These are phyloP conservation scores for Aphodius granarius DNA, from an alignment of 2,888 invertebrate species.

Conservation along the genomic window DNA sequence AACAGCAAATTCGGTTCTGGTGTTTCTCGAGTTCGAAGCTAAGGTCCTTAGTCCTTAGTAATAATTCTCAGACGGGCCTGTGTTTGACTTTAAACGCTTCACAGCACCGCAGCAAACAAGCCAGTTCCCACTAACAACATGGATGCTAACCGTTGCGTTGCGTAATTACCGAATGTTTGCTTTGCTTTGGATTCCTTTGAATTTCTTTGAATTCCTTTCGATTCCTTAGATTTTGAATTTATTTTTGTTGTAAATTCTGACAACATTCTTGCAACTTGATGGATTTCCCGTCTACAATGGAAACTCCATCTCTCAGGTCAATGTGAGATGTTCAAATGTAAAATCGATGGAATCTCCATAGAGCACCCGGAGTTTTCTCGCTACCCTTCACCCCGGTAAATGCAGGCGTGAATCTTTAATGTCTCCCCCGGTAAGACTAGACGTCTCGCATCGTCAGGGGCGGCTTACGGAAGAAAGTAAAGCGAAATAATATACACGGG, in stretches of 20 bases:
- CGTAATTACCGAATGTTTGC: not conserved
- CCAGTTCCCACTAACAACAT: not conserved
- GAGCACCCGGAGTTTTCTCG: not conserved
- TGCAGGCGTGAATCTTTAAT: conserved; percentile 14
- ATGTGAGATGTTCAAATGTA: not conserved
- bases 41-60: not conserved
- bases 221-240: not conserved
- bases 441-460: not conserved
- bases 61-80: not conserved
- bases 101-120: not conserved
- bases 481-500: not conserved
- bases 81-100: not conserved
- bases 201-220: no score
- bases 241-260: not conserved
- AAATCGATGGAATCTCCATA: not conserved
- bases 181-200: not conserved
- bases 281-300: no score
- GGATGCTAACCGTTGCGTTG: not conserved
- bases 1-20: not conserved
- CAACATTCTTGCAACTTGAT: not conserved
- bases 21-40: not conserved
- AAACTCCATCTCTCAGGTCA: not conserved
- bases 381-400: conserved; percentile 8
- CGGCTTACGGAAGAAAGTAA: conserved; percentile 7
- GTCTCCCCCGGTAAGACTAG: not conserved